Evolutionary conservation across 2,797 vertebrate species (phyloP), one percentile per base, ranked within the genome.

Genomic region (Siniperca undulata): DNA sequence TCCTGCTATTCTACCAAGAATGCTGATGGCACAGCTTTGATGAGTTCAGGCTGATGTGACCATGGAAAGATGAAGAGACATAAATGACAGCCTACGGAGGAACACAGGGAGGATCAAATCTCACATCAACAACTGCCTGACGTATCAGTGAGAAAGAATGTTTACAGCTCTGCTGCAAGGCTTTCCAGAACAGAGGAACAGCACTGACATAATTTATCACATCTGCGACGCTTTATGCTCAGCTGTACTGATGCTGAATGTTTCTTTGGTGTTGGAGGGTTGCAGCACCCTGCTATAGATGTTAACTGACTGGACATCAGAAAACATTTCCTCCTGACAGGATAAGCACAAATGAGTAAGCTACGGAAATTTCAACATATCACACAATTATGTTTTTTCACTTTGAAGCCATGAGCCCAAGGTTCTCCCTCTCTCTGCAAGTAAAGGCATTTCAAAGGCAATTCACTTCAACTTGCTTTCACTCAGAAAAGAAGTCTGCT

Each of bases 1-100:
- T 79, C 38, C 46, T 86, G 52, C 72, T 60, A 2, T 74, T 77
- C 68, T 46, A 65, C 46, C 68, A 56, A 48, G 72, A 77, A 67
- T 34, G 52, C 77, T 84, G 69, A 87, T 88, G 72, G 88, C 85
- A 79, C 53, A 56, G 71, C 88, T 92, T 83, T 89, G 88, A 91
- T 84, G 80, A 86, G 80, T 72, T 81, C 72, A 69, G 80, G 66
- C 70, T 82, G 80, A 88, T 81, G 80, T 84, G 86, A 87, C 85
- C 86, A 81, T 80, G 80, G 88, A 88, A 89, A 91, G 89, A 90
- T 89, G 83, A 91, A 86, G 84, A 87, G 83, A 81, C 86, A 87
- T 72, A 90, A 92, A 85, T 87, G 87, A 90, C 82, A 86, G 81
- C 83, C 82, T 64, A 75, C 65, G n/a, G 76, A 90, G 81, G 61